Conservation (phyloP, 2,888 invertebrate genomes). For the Limnephilus rhombicus region DNA sequence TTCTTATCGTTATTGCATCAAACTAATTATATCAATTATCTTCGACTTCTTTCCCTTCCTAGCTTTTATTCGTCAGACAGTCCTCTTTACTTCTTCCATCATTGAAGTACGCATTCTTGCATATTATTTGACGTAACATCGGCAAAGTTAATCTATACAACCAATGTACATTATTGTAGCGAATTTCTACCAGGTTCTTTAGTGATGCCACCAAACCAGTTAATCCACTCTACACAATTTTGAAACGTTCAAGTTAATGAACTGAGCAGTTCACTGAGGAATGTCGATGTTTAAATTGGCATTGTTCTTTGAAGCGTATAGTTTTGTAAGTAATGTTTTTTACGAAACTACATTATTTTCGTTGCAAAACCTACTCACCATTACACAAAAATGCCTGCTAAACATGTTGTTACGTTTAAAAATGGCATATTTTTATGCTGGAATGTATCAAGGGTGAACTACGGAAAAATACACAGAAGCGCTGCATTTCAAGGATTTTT, state of each 20-base stretch:
- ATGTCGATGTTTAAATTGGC: background rate
- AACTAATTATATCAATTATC: no score
- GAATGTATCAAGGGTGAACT: background rate
- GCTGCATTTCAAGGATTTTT: background rate
- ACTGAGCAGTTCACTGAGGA: constrained; percentile 21
- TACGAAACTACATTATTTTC: background rate
- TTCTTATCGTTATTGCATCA: no score
- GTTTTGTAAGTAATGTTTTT: background rate
- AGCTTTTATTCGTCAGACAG: background rate
- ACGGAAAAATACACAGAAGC: background rate
- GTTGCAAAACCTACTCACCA: background rate
- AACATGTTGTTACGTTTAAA: background rate
- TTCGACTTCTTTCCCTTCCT: background rate
- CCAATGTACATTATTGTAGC: background rate
- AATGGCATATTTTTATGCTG: background rate
- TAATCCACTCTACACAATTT: constrained; percentile 17
- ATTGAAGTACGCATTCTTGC: constrained; percentile 18
- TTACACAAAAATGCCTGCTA: background rate
- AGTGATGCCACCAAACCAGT: constrained; percentile 35
- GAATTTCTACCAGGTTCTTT: background rate
- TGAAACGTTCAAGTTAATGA: constrained; percentile 32
- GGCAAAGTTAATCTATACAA: background rate
- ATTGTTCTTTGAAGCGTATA: background rate
- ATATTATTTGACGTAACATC: constrained; percentile 35
- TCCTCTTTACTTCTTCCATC: background rate